Conservation (phyloP, 2,113 vertebrate genomes). For the Oriolus oriolus region DNA sequence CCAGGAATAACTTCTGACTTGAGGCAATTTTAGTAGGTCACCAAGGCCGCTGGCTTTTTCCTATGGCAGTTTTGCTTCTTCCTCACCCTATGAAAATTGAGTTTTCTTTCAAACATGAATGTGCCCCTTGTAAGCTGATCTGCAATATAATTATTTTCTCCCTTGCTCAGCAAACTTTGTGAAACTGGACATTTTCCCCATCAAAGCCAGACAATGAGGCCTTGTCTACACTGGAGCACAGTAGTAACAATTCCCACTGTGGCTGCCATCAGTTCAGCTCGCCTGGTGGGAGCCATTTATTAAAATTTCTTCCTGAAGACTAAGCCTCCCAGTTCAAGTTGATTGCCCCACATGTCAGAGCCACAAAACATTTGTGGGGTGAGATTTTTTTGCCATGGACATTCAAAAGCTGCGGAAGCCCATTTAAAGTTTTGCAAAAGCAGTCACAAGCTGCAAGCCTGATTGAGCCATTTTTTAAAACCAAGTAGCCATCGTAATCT, state of each 20-base stretch:
- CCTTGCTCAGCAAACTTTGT: slow-evolving; percentile 63
- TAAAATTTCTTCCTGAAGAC: background rate
- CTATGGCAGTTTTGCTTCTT: background rate
- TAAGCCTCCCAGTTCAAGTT: background rate
- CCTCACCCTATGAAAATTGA: background rate
- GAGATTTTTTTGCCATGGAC: background rate
- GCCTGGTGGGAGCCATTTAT: background rate
- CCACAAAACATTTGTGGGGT: background rate
- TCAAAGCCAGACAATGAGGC: slow-evolving; percentile 48
- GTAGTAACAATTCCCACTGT: slow-evolving; percentile 33
- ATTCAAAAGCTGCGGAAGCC: background rate
- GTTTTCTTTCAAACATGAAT: slow-evolving; percentile 48
- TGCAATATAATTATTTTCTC: slow-evolving; percentile 62
- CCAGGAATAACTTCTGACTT: slow-evolving; percentile 31
- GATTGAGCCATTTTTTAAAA: background rate
- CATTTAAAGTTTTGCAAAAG: background rate
- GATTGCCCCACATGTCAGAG: background rate
- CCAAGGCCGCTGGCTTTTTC: background rate
- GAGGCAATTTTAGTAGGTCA: background rate
- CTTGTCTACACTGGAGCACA: slow-evolving; percentile 18
- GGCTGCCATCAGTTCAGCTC: slow-evolving; percentile 16
- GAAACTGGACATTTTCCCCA: slow-evolving; percentile 39
- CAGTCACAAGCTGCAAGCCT: accelerated
- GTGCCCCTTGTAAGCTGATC: slow-evolving; percentile 44
- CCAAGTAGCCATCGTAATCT: background rate